Percentiles rank a stretch among this genome's conserved stretches.
Evolutionary conservation across 2,797 vertebrate genomes (phyloP).

Genomic region (Labeo calbasu): DNA sequence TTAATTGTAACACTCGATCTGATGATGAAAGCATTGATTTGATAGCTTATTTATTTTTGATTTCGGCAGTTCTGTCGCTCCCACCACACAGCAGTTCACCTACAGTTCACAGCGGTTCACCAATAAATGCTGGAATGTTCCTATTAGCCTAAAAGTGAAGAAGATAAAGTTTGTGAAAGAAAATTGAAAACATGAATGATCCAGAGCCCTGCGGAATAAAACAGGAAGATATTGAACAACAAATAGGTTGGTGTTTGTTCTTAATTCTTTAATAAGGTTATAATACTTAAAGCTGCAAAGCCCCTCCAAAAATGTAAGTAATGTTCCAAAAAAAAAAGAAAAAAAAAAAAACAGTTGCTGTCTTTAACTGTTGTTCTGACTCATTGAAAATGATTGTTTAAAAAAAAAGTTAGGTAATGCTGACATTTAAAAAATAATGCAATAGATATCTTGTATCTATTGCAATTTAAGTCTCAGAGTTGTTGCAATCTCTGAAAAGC

Average conservation of each 20-base stretch:
- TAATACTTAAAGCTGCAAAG: no score
- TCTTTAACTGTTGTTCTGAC: no score
- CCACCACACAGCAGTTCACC: background rate
- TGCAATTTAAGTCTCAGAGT: background rate
- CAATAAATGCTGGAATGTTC: background rate
- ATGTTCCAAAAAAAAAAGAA: no score
- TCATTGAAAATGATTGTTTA: no score
- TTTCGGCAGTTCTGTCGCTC: background rate
- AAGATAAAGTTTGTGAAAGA: background rate
- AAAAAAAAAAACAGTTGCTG: no score
- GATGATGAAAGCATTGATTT: background rate
- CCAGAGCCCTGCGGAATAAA: background rate
- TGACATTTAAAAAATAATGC: no score
- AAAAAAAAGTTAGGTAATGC: no score
- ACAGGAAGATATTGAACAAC: background rate
- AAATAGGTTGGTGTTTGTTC: slow-evolving; percentile 6
- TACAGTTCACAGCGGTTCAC: background rate
- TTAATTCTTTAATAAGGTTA: background rate
- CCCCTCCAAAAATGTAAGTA: no score
- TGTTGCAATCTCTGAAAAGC: background rate
- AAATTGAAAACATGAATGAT: background rate
- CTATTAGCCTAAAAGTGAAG: background rate
- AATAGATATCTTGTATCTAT: no score
- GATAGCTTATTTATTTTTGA: background rate
- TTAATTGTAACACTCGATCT: background rate